phyloP scores from a whole-genome alignment of 2,113 vertebrate species.

The Falco punctatus region DNA sequence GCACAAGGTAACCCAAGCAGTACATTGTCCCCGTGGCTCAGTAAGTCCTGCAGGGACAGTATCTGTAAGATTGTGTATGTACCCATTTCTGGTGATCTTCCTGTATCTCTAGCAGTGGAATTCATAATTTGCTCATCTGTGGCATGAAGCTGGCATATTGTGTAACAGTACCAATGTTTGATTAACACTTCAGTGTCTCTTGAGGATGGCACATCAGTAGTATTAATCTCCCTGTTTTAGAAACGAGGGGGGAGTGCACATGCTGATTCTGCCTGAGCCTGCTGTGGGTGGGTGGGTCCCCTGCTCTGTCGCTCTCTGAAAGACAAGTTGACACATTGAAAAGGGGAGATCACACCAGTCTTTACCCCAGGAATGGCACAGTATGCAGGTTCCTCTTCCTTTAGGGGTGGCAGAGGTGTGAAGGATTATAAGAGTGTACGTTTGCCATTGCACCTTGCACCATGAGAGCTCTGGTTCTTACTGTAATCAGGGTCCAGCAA shows the following conservation, averaged over 20 bases:
- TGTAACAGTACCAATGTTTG: background rate
- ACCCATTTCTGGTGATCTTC: background rate
- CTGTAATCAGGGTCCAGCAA: background rate
- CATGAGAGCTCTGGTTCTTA: background rate
- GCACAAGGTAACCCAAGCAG: background rate
- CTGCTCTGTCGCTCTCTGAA: background rate
- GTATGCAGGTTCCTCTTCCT: background rate
- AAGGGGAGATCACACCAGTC: background rate
- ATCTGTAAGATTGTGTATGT: background rate
- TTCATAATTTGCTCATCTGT: background rate
- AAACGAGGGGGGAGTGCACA: background rate
- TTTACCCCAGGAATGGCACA: background rate
- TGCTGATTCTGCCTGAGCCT: background rate
- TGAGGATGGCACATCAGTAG: background rate
- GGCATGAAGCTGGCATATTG: background rate
- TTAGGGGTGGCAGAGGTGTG: background rate
- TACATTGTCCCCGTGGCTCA: fast-evolving
- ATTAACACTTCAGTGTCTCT: background rate
- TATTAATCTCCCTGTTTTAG: background rate
- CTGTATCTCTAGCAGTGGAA: background rate
- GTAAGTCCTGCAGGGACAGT: background rate
- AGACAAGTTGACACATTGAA: background rate
- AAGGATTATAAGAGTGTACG: background rate
- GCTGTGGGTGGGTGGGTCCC: background rate
- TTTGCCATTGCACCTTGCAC: background rate